Evolutionary conservation across 2,113 vertebrate genomes (phyloP).

Genomic region (Toxostoma redivivum): DNA sequence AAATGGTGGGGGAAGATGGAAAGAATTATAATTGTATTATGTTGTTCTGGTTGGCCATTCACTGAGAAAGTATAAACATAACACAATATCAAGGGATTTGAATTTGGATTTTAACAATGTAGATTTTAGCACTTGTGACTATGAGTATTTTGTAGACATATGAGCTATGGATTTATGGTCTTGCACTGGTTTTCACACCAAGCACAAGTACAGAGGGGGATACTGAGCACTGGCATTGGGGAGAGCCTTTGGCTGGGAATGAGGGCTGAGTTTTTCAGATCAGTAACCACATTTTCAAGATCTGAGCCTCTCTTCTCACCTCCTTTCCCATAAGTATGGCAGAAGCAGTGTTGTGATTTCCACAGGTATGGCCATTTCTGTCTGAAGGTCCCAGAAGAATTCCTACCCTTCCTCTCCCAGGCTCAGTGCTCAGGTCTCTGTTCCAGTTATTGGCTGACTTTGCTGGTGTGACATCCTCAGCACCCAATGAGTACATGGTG

Average conservation of each 20-base stretch:
- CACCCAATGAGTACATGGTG: background rate
- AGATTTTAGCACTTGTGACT: background rate
- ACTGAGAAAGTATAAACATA: background rate
- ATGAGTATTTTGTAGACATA: background rate
- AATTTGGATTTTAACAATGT: background rate
- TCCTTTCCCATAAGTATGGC: background rate
- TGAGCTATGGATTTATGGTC: background rate
- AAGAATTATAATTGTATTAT: background rate
- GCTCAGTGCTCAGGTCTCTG: background rate
- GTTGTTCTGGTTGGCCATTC: background rate
- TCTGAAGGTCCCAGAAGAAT: background rate
- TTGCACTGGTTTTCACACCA: background rate
- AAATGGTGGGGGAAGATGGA: background rate
- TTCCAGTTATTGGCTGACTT: background rate
- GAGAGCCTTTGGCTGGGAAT: background rate
- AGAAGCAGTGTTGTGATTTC: background rate
- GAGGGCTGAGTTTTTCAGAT: background rate
- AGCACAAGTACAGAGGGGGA: background rate
- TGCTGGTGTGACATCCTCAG: background rate
- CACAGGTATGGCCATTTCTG: background rate
- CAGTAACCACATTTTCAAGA: background rate
- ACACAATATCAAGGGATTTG: background rate
- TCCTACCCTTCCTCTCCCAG: background rate
- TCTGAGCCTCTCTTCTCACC: background rate
- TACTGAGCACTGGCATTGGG: background rate